These are phyloP conservation scores for Xerus rutilus DNA, from an alignment of 2,797 vertebrate genomes.

Conservation along the genomic window DNA sequence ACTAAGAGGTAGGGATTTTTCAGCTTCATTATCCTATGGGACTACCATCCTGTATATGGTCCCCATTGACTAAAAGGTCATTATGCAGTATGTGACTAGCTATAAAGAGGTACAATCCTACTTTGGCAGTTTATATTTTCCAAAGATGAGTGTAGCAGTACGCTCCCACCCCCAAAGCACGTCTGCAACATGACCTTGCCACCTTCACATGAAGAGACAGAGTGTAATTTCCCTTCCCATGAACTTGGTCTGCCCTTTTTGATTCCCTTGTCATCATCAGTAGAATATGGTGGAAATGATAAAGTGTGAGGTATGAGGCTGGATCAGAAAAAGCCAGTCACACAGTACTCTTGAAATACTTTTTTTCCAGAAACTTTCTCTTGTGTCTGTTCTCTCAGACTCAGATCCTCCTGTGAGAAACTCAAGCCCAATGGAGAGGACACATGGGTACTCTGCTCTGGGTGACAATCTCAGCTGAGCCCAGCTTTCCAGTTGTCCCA, in stretches of 20 bases:
- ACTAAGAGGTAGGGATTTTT: neutral
- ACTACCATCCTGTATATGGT: neutral
- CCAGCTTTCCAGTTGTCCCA: neutral
- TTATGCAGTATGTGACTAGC: neutral
- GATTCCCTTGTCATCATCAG: neutral
- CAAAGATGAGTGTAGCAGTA: neutral
- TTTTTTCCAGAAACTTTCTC: neutral
- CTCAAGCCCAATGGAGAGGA: neutral
- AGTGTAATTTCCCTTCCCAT: neutral
- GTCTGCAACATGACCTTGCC: neutral
- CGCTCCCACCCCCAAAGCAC: neutral
- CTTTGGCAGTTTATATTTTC: neutral
- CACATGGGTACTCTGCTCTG: neutral
- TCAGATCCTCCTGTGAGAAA: neutral
- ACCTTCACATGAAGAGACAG: neutral
- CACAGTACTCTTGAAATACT: neutral
- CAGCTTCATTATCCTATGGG: neutral
- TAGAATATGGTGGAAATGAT: neutral
- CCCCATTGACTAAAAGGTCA: too few relatives aligned
- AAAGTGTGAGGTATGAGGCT: neutral
- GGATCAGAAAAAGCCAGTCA: neutral
- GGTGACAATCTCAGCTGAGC: neutral
- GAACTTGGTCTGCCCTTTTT: neutral
- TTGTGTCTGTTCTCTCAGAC: neutral
- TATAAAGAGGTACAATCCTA: neutral